These are phyloP conservation scores for Montipora efflorescens DNA, from an alignment of 64 coral and sea anemone species.

Conservation along the genomic window DNA sequence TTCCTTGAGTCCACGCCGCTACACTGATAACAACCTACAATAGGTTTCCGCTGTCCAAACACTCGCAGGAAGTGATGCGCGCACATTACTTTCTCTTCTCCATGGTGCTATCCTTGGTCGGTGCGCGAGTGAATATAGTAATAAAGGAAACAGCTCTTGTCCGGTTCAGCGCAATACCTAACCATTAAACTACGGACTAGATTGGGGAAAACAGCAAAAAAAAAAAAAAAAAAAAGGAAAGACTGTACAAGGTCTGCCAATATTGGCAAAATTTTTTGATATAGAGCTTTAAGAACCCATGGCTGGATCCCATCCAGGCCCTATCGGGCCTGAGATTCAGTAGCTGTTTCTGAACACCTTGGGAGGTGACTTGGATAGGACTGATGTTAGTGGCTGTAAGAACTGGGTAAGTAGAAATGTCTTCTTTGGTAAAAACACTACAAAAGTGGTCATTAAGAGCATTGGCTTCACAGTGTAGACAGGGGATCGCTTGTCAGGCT, in stretches of 20 bases:
- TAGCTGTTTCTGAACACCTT: constrained; percentile 61
- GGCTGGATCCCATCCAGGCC: constrained; percentile 36
- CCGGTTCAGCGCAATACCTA: no score
- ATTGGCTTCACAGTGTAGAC: constrained; percentile 53
- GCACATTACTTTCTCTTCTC: no score
- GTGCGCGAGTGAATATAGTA: no score
- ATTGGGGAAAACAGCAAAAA: no score
- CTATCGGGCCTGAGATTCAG: constrained; percentile 23
- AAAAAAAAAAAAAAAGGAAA: neutral
- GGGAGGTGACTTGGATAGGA: constrained; percentile 30
- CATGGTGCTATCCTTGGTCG: no score
- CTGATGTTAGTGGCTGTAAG: no score
- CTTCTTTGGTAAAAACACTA: constrained; percentile 69
- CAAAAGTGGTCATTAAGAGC: constrained; percentile 54
- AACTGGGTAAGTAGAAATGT: neutral
- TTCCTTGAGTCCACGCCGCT: no score
- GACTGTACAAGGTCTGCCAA: constrained; percentile 41
- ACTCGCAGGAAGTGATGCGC: no score
- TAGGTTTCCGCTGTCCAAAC: no score
- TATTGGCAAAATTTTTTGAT: constrained; percentile 53
- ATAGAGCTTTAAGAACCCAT: constrained; percentile 48
- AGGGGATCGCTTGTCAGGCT: constrained; percentile 48
- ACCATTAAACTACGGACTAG: no score
- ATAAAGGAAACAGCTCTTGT: no score
- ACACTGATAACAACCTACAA: no score